These are phyloP conservation scores for Drosophila bunnanda DNA, from an alignment of 2,888 invertebrate genomes.

Conservation along the genomic window DNA sequence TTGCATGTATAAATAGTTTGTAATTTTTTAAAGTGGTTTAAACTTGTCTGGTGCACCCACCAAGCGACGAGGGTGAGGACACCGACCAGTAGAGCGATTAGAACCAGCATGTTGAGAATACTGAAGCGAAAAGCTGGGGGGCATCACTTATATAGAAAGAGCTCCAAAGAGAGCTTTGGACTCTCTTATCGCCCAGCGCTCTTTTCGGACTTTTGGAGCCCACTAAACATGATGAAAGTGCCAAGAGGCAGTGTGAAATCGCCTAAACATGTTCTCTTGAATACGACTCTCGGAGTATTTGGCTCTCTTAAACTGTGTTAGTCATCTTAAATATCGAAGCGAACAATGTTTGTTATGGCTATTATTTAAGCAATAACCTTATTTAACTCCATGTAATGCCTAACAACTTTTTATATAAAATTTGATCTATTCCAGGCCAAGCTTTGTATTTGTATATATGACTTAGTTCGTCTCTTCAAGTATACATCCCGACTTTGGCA, in stretches of 20 bases:
- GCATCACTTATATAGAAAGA: background rate
- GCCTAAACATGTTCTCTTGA: background rate
- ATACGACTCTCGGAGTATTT: too few species aligned
- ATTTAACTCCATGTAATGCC: background rate
- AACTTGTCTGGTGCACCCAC: slow-evolving; percentile 52
- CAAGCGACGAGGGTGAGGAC: slow-evolving; percentile 24
- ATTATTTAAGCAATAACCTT: background rate
- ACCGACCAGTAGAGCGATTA: slow-evolving; percentile 22
- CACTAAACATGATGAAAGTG: slow-evolving; percentile 6
- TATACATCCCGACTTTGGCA: too few species aligned
- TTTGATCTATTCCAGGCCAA: too few species aligned
- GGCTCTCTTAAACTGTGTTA: background rate
- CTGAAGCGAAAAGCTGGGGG: background rate
- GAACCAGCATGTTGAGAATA: slow-evolving; percentile 15
- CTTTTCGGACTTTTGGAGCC: background rate
- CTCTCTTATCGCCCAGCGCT: background rate
- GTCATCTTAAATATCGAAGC: background rate
- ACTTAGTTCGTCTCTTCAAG: too few species aligned
- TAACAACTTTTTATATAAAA: too few species aligned
- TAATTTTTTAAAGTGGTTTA: background rate
- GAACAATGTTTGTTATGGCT: background rate
- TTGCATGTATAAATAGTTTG: background rate
- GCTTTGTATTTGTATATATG: too few species aligned
- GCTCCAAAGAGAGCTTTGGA: slow-evolving; percentile 13
- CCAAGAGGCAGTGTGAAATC: background rate